These are phyloP conservation scores for Cebidichthys violaceus DNA, from an alignment of 2,113 vertebrate genomes.

Conservation along the genomic window DNA sequence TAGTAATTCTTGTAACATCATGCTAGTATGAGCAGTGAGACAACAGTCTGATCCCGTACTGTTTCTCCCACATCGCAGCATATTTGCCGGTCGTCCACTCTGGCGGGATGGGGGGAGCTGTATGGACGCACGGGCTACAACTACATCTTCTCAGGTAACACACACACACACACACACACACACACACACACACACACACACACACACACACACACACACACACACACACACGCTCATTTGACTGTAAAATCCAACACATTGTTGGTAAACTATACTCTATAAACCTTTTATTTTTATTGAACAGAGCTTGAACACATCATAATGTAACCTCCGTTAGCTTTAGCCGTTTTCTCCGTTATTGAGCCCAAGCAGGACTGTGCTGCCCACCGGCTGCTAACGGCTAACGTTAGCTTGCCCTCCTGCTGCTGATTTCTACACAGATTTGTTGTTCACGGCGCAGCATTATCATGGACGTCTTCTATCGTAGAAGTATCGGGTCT, in stretches of 20 bases:
- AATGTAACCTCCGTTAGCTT: neutral
- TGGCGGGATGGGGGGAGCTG: conserved; percentile 98
- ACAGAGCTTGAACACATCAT: too few species aligned
- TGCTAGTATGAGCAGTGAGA: neutral
- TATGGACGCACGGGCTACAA: conserved; percentile 98
- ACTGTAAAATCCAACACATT: too few species aligned
- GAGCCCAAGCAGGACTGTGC: too few species aligned
- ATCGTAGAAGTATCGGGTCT: neutral
- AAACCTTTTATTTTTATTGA: too few species aligned
- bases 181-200: neutral
- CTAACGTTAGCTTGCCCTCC: neutral
- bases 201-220: neutral
- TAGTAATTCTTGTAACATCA: neutral
- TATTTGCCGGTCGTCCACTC: conserved; percentile 95
- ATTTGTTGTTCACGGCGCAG: neutral
- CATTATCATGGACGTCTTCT: neutral
- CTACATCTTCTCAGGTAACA: conserved; percentile 97
- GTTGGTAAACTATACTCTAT: too few species aligned
- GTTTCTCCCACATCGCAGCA: conserved; percentile 83
- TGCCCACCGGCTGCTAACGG: too few species aligned
- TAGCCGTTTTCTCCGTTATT: neutral
- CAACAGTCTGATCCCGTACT: neutral
- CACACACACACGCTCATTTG: neutral
- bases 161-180: neutral
- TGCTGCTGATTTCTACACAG: neutral